phyloP scores from a whole-genome alignment of 1,140 invertebrate species.

The Leptinotarsa defecta region DNA sequence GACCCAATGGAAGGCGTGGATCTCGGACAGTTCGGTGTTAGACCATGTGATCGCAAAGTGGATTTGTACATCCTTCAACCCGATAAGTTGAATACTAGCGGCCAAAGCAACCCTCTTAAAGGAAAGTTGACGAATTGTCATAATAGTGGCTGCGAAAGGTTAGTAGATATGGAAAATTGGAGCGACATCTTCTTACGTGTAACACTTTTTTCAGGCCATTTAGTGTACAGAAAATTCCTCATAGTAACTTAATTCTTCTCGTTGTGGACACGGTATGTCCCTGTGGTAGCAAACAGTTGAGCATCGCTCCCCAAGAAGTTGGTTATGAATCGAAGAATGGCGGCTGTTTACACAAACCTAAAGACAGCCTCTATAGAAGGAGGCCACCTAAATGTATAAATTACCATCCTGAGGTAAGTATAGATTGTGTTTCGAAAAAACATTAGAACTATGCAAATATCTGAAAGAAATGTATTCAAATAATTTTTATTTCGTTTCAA shows the following conservation, averaged over 20 bases:
- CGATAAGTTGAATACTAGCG: conserved; percentile 76
- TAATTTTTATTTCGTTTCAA: neutral
- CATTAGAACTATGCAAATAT: neutral
- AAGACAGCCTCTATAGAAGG: conserved; percentile 59
- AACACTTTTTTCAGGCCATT: conserved; percentile 69
- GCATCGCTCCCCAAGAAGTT: conserved; percentile 78
- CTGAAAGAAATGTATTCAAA: neutral
- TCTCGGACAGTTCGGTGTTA: conserved; percentile 58
- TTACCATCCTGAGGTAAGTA: conserved; percentile 79
- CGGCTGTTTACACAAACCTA: conserved; percentile 52
- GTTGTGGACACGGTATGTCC: conserved; percentile 89
- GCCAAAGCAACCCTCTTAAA: conserved; percentile 75
- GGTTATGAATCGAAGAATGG: conserved; percentile 53
- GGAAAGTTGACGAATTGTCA: conserved; percentile 92
- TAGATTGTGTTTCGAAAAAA: neutral
- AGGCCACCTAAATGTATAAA: conserved; percentile 81
- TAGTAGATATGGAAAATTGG: conserved; percentile 35
- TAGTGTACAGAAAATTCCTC: conserved; percentile 89
- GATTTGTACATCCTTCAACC: conserved; percentile 86
- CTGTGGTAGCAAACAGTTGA: conserved; percentile 82
- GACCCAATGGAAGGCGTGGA: conserved; percentile 58
- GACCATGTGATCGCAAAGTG: conserved; percentile 84
- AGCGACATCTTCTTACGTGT: neutral
- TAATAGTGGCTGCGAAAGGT: conserved; percentile 86
- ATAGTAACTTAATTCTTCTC: conserved; percentile 87